These are phyloP conservation scores for Tenthredo distinguenda DNA, from an alignment of 2,888 invertebrate species.

Conservation along the genomic window DNA sequence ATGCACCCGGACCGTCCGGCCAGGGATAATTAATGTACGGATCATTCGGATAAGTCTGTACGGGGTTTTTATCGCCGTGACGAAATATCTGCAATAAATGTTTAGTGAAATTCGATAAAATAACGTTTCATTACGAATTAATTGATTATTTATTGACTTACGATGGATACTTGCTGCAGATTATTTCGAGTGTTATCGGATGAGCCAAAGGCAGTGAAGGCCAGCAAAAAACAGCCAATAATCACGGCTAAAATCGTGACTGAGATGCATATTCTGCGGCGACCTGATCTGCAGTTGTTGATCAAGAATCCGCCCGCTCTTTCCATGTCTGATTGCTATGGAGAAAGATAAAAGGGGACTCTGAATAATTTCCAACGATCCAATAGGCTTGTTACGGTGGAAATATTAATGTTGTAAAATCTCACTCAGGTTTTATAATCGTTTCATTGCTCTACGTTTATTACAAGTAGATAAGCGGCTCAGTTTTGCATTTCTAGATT, in stretches of 20 bases:
- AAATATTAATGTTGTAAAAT: neutral
- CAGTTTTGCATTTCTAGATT: neutral
- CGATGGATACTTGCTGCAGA: slow-evolving; percentile 67
- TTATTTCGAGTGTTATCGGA: slow-evolving; percentile 54
- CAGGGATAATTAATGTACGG: slow-evolving; percentile 88
- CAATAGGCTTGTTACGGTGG: neutral
- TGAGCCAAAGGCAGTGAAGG: slow-evolving; percentile 67
- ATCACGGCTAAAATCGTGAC: slow-evolving; percentile 65
- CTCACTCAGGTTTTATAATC: neutral
- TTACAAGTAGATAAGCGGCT: neutral
- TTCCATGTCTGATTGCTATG: slow-evolving; percentile 8
- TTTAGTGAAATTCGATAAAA: neutral
- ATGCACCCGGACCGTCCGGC: slow-evolving; percentile 90
- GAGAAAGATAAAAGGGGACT: neutral
- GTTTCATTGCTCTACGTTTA: neutral
- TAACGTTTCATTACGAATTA: neutral
- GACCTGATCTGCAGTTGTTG: slow-evolving; percentile 19
- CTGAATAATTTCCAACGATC: neutral
- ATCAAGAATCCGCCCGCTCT: slow-evolving; percentile 29
- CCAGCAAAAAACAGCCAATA: slow-evolving; percentile 66
- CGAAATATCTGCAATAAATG: slow-evolving; percentile 84
- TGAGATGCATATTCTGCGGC: slow-evolving; percentile 61
- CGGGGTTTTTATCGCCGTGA: slow-evolving; percentile 92
- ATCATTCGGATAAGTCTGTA: slow-evolving; percentile 88
- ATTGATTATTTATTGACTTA: slow-evolving; percentile 60